Percentiles rank a stretch among this genome's conserved stretches.
phyloP scores from a whole-genome alignment of 2,888 invertebrate genomes.

The Drosophila formosana region DNA sequence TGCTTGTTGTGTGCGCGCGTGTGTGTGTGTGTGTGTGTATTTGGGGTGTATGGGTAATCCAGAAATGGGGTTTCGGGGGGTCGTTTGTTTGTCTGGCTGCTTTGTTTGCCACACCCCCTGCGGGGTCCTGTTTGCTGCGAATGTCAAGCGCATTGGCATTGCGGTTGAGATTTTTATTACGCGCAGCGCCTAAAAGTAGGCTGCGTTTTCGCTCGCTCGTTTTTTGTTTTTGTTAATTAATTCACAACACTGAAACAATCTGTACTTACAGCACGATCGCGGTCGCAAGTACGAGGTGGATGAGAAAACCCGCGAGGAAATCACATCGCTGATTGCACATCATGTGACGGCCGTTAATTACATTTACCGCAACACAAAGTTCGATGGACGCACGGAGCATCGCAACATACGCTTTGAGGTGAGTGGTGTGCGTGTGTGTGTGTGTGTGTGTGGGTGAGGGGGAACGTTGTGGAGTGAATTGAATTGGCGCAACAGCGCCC shows the following conservation, averaged over 20 bases:
- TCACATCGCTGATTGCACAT: constrained; percentile 97
- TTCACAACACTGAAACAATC: constrained; percentile 25
- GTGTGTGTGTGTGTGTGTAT: constrained; percentile 23
- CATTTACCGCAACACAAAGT: constrained; percentile 97
- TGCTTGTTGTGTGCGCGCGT: constrained; percentile 56
- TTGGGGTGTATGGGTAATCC: constrained; percentile 27
- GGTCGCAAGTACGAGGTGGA: constrained; percentile 89
- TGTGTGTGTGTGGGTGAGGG: constrained; percentile 53
- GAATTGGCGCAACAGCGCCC: constrained; percentile 30
- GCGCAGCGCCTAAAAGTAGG: constrained; percentile 39
- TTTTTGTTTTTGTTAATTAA: constrained; percentile 44
- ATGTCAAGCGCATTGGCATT: constrained; percentile 67
- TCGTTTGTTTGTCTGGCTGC: constrained; percentile 64
- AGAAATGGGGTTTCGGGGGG: constrained; percentile 32
- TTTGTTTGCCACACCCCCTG: constrained; percentile 45
- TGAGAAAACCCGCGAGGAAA: constrained; percentile 98
- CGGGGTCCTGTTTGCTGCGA: constrained; percentile 31
- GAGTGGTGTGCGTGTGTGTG: constrained; percentile 42
- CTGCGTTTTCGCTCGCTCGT: constrained; percentile 17
- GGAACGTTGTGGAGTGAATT: background rate
- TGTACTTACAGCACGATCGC: constrained; percentile 88
- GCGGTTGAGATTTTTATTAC: constrained; percentile 68
- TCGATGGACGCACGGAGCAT: constrained; percentile 95
- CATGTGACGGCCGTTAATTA: constrained; percentile 99
- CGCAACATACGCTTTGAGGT: constrained; percentile 98